Evolutionary conservation across 2,797 vertebrate genomes (phyloP).

Genomic region (Psittacula echo): DNA sequence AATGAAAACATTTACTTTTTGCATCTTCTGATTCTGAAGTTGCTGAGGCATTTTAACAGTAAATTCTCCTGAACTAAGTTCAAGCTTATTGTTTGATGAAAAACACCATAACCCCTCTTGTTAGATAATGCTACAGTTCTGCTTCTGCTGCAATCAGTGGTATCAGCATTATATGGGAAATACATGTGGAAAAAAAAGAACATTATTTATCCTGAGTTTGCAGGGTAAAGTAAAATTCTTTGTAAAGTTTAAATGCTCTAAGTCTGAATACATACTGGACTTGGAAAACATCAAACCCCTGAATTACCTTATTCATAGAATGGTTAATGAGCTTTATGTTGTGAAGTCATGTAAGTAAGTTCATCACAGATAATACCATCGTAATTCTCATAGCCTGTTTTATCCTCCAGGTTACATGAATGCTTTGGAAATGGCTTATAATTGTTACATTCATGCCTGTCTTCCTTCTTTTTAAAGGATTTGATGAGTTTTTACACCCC

Average conservation of each 20-base stretch:
- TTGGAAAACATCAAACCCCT: background rate
- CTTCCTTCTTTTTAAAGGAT: background rate
- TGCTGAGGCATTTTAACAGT: background rate
- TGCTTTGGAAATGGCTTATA: constrained; percentile 41
- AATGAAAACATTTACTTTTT: background rate
- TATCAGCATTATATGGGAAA: background rate
- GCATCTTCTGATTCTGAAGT: background rate
- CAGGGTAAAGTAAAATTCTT: background rate
- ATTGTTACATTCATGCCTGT: background rate
- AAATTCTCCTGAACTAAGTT: background rate
- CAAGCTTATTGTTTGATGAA: background rate
- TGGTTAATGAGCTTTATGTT: background rate
- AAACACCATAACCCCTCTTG: background rate
- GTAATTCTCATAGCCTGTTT: background rate
- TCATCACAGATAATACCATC: background rate
- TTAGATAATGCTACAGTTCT: background rate
- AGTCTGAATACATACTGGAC: background rate
- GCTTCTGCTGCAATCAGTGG: background rate
- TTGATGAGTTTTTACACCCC: background rate
- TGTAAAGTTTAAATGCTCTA: background rate
- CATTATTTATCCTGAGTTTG: background rate
- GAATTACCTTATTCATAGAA: background rate
- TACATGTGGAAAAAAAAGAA: background rate
- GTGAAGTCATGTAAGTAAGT: background rate
- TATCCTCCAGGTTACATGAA: background rate